Conservation (phyloP, 2,888 invertebrate species). For the Danaus chrysippus region DNA sequence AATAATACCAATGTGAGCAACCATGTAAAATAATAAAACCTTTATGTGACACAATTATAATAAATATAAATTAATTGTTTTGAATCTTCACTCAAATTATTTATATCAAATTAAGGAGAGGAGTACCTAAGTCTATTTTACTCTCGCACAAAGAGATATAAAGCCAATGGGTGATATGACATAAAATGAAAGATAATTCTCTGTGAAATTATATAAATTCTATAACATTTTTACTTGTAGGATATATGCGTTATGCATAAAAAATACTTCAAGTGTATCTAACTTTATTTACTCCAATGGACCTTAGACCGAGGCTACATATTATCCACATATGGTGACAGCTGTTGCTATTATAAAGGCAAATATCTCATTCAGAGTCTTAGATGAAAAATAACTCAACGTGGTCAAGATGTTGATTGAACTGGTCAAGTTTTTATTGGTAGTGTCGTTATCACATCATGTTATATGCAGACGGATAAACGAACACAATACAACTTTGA, state of each 20-base stretch:
- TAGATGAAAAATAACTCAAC: constrained; percentile 46
- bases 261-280: constrained; percentile 22
- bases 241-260: background rate
- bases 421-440: constrained; percentile 44
- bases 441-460: constrained; percentile 39
- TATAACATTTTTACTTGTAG: background rate
- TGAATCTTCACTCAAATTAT: too few relatives aligned
- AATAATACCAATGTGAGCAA: background rate
- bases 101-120: too few relatives aligned
- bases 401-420: constrained; percentile 41
- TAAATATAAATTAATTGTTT: too few relatives aligned
- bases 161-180: too few relatives aligned
- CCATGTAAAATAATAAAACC: too few relatives aligned
- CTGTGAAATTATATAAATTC: too few relatives aligned
- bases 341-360: constrained; percentile 60
- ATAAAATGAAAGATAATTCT: too few relatives aligned
- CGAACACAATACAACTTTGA: constrained; percentile 38
- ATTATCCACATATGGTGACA: constrained; percentile 55
- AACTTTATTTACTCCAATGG: constrained; percentile 35
- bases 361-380: constrained; percentile 44
- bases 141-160: too few relatives aligned
- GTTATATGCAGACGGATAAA: constrained; percentile 43
- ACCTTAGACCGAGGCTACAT: constrained; percentile 45
- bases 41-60: too few relatives aligned
- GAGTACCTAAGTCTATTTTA: too few relatives aligned